Evolutionary conservation across 1,140 invertebrate genomes (phyloP).

Genomic region (Lysiphlebus fabarum): DNA sequence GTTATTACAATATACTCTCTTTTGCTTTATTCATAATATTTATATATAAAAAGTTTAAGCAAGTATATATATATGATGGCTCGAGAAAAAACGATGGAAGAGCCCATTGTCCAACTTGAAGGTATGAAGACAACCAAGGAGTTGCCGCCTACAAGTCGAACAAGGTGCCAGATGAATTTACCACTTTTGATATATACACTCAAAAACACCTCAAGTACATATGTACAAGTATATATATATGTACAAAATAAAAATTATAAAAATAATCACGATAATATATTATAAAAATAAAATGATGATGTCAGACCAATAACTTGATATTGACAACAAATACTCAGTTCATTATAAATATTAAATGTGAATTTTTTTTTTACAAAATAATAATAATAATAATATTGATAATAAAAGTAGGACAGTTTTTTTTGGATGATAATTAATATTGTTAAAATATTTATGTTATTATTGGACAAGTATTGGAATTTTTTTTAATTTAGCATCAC

Average conservation of each 20-base stretch:
- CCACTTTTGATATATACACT: too few relatives aligned
- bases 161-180: conserved; percentile 31
- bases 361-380: too few relatives aligned
- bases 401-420: too few relatives aligned
- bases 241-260: not conserved
- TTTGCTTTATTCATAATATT: not conserved
- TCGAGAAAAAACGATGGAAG: too few relatives aligned
- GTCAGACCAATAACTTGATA: not conserved
- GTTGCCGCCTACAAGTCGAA: conserved; percentile 38
- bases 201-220: conserved; percentile 25
- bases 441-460: too few relatives aligned
- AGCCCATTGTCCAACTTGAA: conserved; percentile 38
- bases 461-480: too few relatives aligned
- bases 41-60: conserved; percentile 2
- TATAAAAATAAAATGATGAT: not conserved
- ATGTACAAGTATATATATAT: too few relatives aligned
- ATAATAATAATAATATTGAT: too few relatives aligned
- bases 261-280: not conserved
- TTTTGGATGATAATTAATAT: too few relatives aligned
- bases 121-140: conserved; percentile 34
- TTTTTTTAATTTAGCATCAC: too few relatives aligned
- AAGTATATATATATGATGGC: not conserved
- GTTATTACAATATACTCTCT: not conserved
- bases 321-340: too few relatives aligned
- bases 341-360: too few relatives aligned